These are phyloP conservation scores for Hirudinaria manillensis DNA, from an alignment of 2,888 invertebrate genomes.

Conservation along the genomic window DNA sequence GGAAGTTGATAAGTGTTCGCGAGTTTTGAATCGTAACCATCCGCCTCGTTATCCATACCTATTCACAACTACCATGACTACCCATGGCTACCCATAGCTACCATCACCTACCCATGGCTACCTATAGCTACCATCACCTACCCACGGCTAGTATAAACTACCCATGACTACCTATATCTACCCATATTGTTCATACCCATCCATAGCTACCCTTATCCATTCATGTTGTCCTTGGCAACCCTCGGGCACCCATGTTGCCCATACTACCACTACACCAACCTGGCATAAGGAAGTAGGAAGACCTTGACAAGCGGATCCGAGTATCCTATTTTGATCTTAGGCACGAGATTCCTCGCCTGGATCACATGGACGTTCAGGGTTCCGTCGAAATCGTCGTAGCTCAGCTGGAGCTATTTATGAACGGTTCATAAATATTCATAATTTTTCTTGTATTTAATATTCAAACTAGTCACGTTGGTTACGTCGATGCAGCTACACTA, in stretches of 20 bases:
- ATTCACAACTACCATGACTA: not conserved
- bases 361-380: constrained; percentile 60
- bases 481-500: not conserved
- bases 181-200: too few species aligned
- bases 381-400: constrained; percentile 59
- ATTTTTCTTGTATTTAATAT: not conserved
- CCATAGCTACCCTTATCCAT: too few species aligned
- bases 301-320: constrained; percentile 62
- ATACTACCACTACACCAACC: constrained; percentile 47
- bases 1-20: not conserved
- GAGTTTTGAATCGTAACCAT: not conserved
- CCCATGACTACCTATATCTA: too few species aligned
- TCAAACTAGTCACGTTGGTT: not conserved
- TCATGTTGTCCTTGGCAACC: too few species aligned
- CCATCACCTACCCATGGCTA: too few species aligned
- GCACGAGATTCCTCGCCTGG: constrained; percentile 57
- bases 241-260: too few species aligned
- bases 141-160: too few species aligned
- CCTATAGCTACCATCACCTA: too few species aligned
- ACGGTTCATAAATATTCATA: not conserved
- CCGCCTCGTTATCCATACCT: not conserved
- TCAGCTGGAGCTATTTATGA: constrained; percentile 58
- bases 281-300: constrained; percentile 60
- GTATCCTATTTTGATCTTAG: constrained; percentile 53
- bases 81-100: too few species aligned